Evolutionary conservation across 1,140 invertebrate species (phyloP).

Genomic region (Caenorhabditis brenneri): DNA sequence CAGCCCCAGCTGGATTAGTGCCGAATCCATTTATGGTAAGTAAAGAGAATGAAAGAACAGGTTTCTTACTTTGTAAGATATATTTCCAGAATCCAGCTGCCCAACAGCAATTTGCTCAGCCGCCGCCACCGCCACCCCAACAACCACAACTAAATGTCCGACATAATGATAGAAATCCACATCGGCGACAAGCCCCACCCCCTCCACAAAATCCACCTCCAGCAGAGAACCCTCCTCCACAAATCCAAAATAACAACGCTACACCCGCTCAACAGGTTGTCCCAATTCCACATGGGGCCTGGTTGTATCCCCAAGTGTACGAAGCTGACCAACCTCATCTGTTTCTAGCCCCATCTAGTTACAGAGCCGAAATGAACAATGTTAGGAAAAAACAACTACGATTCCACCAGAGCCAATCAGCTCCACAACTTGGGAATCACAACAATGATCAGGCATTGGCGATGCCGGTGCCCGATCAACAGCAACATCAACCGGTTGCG

Average conservation of each 20-base stretch:
- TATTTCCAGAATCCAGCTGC: neutral
- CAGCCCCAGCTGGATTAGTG: neutral
- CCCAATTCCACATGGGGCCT: neutral
- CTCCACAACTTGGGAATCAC: slow-evolving; percentile 34
- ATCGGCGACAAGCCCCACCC: no score
- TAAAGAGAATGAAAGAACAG: no score
- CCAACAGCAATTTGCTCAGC: neutral
- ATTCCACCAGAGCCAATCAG: slow-evolving; percentile 50
- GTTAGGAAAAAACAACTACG: no score
- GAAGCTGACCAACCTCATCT: neutral
- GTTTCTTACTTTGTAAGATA: neutral
- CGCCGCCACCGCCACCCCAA: neutral
- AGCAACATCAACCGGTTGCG: neutral
- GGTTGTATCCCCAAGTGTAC: slow-evolving; percentile 9
- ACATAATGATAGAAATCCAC: no score
- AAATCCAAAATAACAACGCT: neutral
- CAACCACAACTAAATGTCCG: neutral
- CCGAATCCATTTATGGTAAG: neutral
- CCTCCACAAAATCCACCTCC: neutral
- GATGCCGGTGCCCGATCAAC: neutral
- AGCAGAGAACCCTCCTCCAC: neutral
- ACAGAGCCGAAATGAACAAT: slow-evolving; percentile 3
- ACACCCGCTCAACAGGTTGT: neutral
- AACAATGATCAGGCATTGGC: neutral
- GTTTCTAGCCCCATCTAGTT: neutral